Evolutionary conservation across 2,797 vertebrate species (phyloP), one percentile per base, ranked within the genome.

Genomic region (Argentina silus): DNA sequence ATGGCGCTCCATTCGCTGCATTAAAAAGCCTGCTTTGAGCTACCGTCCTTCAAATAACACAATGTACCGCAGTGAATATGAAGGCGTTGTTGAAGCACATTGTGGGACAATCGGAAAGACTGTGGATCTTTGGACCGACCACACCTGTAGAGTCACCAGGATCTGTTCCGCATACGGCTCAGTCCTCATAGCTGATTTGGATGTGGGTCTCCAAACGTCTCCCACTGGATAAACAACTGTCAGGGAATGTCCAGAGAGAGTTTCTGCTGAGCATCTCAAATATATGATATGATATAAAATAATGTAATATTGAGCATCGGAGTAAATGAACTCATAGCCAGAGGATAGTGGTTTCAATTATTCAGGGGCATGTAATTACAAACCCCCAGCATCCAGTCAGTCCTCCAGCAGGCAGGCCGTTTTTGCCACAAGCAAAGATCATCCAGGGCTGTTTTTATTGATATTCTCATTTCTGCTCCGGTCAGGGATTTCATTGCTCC

Each of bases 291-390:
- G 71, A 84, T 81, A 76, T 85, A 87, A 87, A 88, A 87, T 85
- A 82, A 80, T 87, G 79, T 80, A 82, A 90, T 87, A 91, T 87
- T 89, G 87, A 90, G 83, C 88, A 86, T 84, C 83, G 70, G 21
- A 83, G 80, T 80, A 81, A 88, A 90, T 87, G 67, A 86, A 87
- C 88, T 85, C 83, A 83, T 70, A 85, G 87, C 89, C 74, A 1
- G 69, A 88, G 89, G 88, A 90, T 82, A 87, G 82, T 12, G 78
- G 83, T 89, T 88, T 90, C 85, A 90, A 92, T 92, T 90, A 93
- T 93, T 92, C 89, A 93, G 81, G 68, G 79, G 81, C 79, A 86
- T 89, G 88, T 92, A 89, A 92, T 93, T 92, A 88, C 85, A 83
- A 77, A 83, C 81, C 79, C 77, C 79, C 15, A 59, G 81, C 85